These are phyloP conservation scores for Samia ricini DNA, from an alignment of 1,140 invertebrate genomes.

Conservation along the genomic window DNA sequence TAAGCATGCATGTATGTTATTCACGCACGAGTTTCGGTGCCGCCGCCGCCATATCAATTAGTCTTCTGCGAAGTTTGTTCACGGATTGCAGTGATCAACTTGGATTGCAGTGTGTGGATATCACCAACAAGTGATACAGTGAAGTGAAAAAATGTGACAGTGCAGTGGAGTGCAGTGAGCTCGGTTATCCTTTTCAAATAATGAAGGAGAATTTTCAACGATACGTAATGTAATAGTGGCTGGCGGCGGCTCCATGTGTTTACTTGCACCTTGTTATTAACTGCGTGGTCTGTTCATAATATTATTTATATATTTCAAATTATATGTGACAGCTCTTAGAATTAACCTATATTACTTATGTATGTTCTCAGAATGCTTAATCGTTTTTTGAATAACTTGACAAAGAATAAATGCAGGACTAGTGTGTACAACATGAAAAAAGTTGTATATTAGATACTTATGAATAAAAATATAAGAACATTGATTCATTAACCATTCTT, in stretches of 20 bases:
- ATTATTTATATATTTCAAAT: not conserved
- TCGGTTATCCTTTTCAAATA: not conserved
- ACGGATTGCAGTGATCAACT: constrained; percentile 71
- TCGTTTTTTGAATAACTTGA: not conserved
- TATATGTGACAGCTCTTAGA: constrained; percentile 11
- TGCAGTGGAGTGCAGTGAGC: constrained; percentile 65
- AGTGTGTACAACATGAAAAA: too few species aligned
- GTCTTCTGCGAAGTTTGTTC: constrained; percentile 29
- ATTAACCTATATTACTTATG: constrained; percentile 5
- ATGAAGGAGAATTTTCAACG: not conserved
- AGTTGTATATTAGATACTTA: too few species aligned
- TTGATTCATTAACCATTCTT: too few species aligned
- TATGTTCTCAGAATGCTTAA: not conserved
- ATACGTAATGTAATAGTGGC: constrained; percentile 31
- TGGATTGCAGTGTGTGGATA: constrained; percentile 70
- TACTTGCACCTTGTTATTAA: constrained; percentile 70
- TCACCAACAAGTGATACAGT: constrained; percentile 55
- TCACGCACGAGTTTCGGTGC: constrained; percentile 16
- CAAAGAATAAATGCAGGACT: too few species aligned
- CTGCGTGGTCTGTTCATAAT: constrained; percentile 30
- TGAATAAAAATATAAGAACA: too few species aligned
- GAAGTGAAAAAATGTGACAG: constrained; percentile 62
- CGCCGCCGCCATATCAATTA: constrained; percentile 56
- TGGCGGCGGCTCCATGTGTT: constrained; percentile 67
- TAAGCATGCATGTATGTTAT: constrained; percentile 9